Percentiles rank a stretch among this genome's conserved stretches.
phyloP scores from a whole-genome alignment of 2,113 vertebrate genomes.

The Euleptes europaea region DNA sequence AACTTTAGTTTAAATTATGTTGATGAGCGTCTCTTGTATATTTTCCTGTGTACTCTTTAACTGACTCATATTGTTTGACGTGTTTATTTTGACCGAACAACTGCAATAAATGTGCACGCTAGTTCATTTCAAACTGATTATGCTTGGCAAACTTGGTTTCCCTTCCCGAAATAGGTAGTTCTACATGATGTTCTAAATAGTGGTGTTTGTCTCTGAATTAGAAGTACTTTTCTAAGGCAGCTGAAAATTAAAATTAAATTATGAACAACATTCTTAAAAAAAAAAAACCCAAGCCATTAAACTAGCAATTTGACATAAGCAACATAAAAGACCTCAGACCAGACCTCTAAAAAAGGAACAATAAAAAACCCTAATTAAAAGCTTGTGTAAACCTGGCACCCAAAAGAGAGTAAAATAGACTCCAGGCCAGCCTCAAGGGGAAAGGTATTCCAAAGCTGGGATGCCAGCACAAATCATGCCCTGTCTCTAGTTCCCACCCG shows the following conservation, averaged over 20 bases:
- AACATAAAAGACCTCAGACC: too few species aligned
- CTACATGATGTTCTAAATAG: constrained; percentile 21
- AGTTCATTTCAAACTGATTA: not conserved
- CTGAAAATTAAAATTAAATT: not conserved
- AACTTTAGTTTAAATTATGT: constrained; percentile 32
- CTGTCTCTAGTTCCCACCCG: too few species aligned
- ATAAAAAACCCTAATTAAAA: too few species aligned
- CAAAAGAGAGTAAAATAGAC: too few species aligned
- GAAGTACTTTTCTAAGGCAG: not conserved
- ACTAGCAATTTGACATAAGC: too few species aligned
- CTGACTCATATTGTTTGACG: constrained; percentile 23
- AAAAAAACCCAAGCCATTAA: too few species aligned
- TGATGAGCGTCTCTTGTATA: not conserved
- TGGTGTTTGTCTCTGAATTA: constrained; percentile 29
- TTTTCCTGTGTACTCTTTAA: constrained; percentile 5
- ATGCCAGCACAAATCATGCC: too few species aligned
- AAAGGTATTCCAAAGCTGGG: too few species aligned
- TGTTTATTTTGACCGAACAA: constrained; percentile 38
- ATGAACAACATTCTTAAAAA: not conserved
- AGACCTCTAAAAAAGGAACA: too few species aligned
- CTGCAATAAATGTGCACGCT: constrained; percentile 5
- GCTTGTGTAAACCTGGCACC: too few species aligned
- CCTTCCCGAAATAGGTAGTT: constrained; percentile 12
- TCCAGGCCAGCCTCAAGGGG: too few species aligned
- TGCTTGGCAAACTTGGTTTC: constrained; percentile 21